Base-by-base conservation (phyloP, 2,113 vertebrate genomes). In the Petaurus breviceps region DNA sequence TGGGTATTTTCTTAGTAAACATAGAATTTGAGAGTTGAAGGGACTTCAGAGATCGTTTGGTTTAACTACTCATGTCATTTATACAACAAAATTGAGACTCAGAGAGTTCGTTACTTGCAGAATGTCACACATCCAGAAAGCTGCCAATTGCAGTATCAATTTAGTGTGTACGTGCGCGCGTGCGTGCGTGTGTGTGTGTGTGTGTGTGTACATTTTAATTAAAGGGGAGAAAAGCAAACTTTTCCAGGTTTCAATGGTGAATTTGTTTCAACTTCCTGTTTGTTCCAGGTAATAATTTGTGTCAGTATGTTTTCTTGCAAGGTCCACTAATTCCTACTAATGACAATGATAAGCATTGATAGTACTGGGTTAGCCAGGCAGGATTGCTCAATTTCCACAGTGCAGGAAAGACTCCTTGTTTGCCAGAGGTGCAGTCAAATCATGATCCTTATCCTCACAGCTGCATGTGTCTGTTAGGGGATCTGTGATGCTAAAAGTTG, bases 401-500 rank as follows among this genome's bases (percentile, higher is more conserved):
- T 2, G 84, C 5, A 0, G 53, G 11, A 92, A 94, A 84, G 47
- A 22, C 53, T 95, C 95, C 91, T 91, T 57, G 97, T 98, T 57
- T 95, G 54, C 31, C 1, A 0, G 90, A 19, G 12, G 95, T n/a
- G 12, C 96, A 11, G 4, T 51, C 4, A 96, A 96, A 95, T 94
- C 77, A 49, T 43, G 55, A 0, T 97, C 55, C 92, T 97, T 95
- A 92, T 96, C 54, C 89, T 90, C 43, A 53, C 50, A 50, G 51
- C 49, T 50, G 49, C 0, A n/a, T 0, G 46, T 55, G 51, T 89
- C 90, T 93, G 51, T 46, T 61, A 50, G 94, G 46, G 84, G 89
- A 95, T 91, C 31, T 68, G 95, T 92, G 91, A 94, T 46, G 1
- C 11, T 90, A 91, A 94, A 97, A 97, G 96, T 97, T 96, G 96